A percentile compares a stretch with the other conserved stretches of the same genome.
These are phyloP conservation scores for Magallana gigas DNA, from an alignment of 1,140 invertebrate species.

Conservation along the genomic window DNA sequence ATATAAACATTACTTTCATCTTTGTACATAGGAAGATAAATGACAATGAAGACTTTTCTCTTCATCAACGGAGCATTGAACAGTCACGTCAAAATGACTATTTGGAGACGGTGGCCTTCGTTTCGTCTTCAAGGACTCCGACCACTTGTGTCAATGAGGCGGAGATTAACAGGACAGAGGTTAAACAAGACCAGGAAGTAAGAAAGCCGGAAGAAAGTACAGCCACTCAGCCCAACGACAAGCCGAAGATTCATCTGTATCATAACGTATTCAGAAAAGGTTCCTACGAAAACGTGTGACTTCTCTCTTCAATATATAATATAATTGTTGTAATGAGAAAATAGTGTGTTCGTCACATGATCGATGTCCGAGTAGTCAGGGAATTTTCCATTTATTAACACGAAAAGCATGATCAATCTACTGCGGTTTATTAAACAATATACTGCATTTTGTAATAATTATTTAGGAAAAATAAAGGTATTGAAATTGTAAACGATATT, in stretches of 20 bases:
- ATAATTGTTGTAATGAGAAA: neutral
- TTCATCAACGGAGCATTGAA: neutral
- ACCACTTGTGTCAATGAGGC: neutral
- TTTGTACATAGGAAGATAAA: neutral
- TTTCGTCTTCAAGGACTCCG: neutral
- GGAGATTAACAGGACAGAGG: neutral
- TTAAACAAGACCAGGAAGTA: neutral
- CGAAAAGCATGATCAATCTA: no score
- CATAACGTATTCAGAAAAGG: slow-evolving; percentile 8
- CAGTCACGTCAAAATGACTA: slow-evolving; percentile 2
- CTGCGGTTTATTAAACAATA: no score
- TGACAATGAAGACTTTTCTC: neutral
- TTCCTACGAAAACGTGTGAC: neutral
- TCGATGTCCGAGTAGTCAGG: neutral
- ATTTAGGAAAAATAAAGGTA: no score
- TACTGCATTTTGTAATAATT: no score
- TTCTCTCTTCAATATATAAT: neutral
- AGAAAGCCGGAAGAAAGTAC: neutral
- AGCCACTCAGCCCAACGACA: neutral
- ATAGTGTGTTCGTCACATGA: no score
- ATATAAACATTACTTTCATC: no score
- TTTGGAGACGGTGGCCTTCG: neutral
- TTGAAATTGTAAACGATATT: no score
- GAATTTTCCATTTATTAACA: no score
- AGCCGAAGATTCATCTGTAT: neutral